These are phyloP conservation scores for Julus scanicus DNA, from an alignment of 2,888 invertebrate species.

Conservation along the genomic window DNA sequence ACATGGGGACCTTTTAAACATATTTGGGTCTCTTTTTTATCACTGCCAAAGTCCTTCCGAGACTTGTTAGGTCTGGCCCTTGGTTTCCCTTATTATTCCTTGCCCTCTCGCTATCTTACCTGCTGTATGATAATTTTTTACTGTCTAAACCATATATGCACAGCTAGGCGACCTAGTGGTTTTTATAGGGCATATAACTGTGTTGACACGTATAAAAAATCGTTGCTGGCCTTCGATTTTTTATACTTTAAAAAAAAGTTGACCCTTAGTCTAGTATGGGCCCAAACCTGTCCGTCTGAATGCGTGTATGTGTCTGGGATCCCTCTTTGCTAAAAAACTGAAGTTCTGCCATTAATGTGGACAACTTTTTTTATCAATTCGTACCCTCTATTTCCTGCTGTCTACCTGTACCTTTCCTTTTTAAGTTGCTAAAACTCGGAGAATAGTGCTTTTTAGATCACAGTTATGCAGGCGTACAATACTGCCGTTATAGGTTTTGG, in stretches of 20 bases:
- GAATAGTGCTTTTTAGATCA: constrained; percentile 24
- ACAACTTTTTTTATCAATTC: constrained; percentile 28
- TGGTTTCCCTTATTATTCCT: background rate
- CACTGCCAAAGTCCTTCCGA: constrained; percentile 10
- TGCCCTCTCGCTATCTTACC: constrained; percentile 45
- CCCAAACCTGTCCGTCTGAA: background rate
- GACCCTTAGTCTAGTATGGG: constrained; percentile 44
- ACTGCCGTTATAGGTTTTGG: background rate
- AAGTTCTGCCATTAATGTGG: constrained; percentile 5
- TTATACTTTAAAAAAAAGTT: constrained; percentile 38
- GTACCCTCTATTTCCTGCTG: constrained; percentile 4
- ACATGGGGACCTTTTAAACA: constrained; percentile 46
- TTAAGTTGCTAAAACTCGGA: constrained; percentile 37
- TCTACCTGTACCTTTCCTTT: constrained; percentile 50
- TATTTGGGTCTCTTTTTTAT: constrained; percentile 46
- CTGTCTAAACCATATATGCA: constrained; percentile 25
- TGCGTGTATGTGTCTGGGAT: background rate
- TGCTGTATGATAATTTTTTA: constrained; percentile 47
- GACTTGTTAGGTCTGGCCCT: constrained; percentile 48
- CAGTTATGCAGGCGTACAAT: constrained; percentile 44
- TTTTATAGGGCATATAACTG: constrained; percentile 46
- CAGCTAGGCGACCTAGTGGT: background rate
- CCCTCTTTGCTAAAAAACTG: background rate
- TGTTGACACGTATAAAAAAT: constrained; percentile 50
- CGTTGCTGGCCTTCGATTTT: constrained; percentile 40